Evolutionary conservation across 2,888 invertebrate genomes (phyloP).

Genomic region (Ormyrus rosae): DNA sequence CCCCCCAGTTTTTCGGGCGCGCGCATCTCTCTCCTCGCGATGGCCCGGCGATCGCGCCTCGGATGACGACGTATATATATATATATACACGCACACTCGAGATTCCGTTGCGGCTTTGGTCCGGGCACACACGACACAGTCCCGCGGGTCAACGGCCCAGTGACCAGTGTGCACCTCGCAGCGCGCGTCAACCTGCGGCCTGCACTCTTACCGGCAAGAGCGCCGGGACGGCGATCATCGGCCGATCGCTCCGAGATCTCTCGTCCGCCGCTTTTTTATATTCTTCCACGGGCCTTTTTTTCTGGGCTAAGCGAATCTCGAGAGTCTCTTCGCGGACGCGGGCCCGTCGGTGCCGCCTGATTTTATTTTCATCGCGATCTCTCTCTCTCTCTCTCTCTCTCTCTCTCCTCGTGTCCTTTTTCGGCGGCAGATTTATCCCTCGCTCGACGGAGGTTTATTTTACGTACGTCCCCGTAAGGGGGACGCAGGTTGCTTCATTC

Average conservation of each 20-base stretch:
- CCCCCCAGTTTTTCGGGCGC: too few relatives aligned
- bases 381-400: conserved; percentile 7
- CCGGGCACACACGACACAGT: conserved; percentile 60
- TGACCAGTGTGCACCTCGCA: conserved; percentile 72
- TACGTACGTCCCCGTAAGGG: conserved; percentile 1
- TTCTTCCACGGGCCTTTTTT: too few relatives aligned
- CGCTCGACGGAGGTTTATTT: conserved; percentile 18
- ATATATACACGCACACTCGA: conserved; percentile 53
- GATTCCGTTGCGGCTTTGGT: conserved; percentile 28
- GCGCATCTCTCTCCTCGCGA: too few relatives aligned
- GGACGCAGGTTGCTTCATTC: conserved; percentile 25
- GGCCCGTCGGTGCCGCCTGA: too few relatives aligned
- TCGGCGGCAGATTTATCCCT: conserved; percentile 33
- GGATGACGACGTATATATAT: too few relatives aligned
- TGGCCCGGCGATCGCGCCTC: too few relatives aligned
- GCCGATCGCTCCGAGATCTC: too few relatives aligned
- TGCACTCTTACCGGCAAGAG: background rate
- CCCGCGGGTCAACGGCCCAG: conserved; percentile 75
- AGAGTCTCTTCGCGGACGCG: too few relatives aligned
- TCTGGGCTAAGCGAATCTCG: too few relatives aligned
- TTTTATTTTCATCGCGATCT: too few relatives aligned
- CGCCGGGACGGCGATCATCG: too few relatives aligned
- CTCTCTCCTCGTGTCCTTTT: conserved; percentile 19
- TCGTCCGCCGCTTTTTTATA: too few relatives aligned
- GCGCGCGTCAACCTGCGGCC: conserved; percentile 55